A percentile compares a stretch with the other conserved stretches of the same genome.
Conservation (phyloP, 2,797 vertebrate genomes). For the Neosilurus hyrtlii region DNA sequence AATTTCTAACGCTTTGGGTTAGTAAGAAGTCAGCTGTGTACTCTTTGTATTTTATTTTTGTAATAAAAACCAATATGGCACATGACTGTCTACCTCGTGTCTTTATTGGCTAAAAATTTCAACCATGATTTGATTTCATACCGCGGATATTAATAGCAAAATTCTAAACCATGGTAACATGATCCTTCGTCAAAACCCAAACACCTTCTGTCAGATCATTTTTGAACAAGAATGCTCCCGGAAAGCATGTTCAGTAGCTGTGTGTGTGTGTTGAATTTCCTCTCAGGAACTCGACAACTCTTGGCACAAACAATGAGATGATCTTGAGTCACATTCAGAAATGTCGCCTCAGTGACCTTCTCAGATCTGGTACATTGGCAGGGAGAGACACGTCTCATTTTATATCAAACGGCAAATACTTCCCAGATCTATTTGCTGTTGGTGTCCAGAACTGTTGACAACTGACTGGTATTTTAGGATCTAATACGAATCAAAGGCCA, state of each 20-base stretch:
- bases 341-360: neutral
- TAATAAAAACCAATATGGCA: slow-evolving; percentile 65
- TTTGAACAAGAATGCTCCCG: neutral
- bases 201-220: neutral
- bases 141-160: neutral
- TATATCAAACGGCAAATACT: neutral
- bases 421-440: neutral
- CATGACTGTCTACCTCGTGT: slow-evolving; percentile 12
- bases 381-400: neutral
- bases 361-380: neutral
- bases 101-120: slow-evolving; percentile 1
- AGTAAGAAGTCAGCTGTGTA: slow-evolving; percentile 67
- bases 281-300: slow-evolving; percentile 13
- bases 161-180: neutral
- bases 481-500: neutral
- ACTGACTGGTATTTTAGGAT: neutral
- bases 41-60: slow-evolving; percentile 81
- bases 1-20: slow-evolving; percentile 56
- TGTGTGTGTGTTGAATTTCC: neutral
- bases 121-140: neutral
- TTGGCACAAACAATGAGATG: slow-evolving; percentile 10
- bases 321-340: neutral
- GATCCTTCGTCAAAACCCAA: neutral
- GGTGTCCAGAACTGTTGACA: neutral
- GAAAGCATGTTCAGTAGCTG: neutral